These are phyloP conservation scores for Myiagra hebetior DNA, from an alignment of 2,113 vertebrate species.

Conservation along the genomic window DNA sequence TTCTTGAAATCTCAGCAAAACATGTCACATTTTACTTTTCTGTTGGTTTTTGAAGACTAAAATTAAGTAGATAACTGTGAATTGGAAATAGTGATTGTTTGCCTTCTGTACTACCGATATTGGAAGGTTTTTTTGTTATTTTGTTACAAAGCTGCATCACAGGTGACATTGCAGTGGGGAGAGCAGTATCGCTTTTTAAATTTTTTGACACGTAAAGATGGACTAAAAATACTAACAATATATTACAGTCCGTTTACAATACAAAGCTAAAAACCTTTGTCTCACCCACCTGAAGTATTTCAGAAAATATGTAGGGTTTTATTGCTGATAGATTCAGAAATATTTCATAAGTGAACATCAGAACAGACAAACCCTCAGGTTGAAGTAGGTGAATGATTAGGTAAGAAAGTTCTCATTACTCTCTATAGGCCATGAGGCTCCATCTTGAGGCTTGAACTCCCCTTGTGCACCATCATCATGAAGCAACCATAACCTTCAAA, in stretches of 20 bases:
- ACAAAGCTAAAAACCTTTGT: neutral
- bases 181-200: accelerated
- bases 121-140: neutral
- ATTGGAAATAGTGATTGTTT: neutral
- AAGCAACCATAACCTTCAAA: neutral
- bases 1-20: neutral
- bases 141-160: neutral
- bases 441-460: neutral
- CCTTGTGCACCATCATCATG: accelerated
- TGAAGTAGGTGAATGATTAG: neutral
- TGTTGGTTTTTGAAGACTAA: neutral
- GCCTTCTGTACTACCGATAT: neutral
- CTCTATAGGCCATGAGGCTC: neutral
- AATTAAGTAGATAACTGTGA: neutral
- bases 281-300: neutral
- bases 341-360: neutral
- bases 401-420: neutral
- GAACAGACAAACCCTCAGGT: neutral
- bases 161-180: neutral
- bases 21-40: neutral
- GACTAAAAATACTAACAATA: neutral
- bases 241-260: neutral
- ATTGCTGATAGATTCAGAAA: neutral
- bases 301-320: neutral
- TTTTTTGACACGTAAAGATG: neutral